phyloP scores from a whole-genome alignment of 1,140 invertebrate species.

The Papilio aristodemus region DNA sequence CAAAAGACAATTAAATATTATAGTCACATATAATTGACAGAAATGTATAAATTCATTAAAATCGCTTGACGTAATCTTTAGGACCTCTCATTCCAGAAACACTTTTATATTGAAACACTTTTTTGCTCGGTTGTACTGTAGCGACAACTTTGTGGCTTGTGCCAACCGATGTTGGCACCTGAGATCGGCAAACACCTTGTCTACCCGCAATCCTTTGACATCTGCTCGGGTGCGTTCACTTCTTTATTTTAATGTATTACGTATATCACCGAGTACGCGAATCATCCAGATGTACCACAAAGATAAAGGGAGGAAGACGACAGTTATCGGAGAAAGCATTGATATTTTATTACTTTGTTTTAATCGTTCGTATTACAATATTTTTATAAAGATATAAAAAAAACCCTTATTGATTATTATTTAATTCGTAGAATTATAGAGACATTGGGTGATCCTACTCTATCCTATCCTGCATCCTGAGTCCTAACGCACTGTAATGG shows the following conservation, averaged over 20 bases:
- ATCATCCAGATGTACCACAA: constrained; percentile 31
- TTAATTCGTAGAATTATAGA: too few relatives aligned
- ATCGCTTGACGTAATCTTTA: too few relatives aligned
- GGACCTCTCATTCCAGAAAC: not conserved
- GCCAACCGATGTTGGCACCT: constrained; percentile 62
- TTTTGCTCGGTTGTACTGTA: constrained; percentile 38
- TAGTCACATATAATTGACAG: too few relatives aligned
- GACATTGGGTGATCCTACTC: too few relatives aligned
- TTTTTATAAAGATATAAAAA: not conserved
- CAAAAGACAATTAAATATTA: too few relatives aligned
- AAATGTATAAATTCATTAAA: too few relatives aligned
- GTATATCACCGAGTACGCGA: constrained; percentile 18
- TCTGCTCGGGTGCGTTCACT: constrained; percentile 50
- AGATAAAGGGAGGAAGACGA: constrained; percentile 20
- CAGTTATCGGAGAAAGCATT: constrained; percentile 29
- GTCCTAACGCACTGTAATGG: not conserved
- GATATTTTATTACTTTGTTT: not conserved
- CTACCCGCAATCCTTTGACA: constrained; percentile 65
- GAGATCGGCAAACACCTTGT: constrained; percentile 67
- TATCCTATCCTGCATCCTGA: too few relatives aligned
- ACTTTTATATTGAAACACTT: constrained; percentile 21
- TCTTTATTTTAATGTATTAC: constrained; percentile 33
- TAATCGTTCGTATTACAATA: too few relatives aligned
- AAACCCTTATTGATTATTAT: not conserved
- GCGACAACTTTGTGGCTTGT: constrained; percentile 65